These are phyloP conservation scores for Chloroceryle inda DNA, from an alignment of 2,797 vertebrate genomes.

Conservation along the genomic window DNA sequence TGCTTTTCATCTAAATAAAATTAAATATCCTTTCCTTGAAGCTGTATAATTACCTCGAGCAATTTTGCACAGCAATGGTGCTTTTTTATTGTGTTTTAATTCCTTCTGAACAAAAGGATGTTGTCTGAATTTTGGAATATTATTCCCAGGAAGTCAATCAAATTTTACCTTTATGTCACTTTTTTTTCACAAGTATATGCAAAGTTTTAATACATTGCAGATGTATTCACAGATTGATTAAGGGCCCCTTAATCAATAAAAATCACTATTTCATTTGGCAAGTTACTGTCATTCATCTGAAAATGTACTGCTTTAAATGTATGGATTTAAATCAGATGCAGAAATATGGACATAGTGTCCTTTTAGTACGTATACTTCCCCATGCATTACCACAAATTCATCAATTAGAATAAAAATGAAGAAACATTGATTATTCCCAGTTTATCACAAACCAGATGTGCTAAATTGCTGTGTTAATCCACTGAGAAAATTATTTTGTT, in stretches of 20 bases:
- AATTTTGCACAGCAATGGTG: neutral
- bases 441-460: neutral
- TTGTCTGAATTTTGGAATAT: neutral
- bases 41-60: neutral
- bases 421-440: neutral
- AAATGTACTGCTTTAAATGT: neutral
- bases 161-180: neutral
- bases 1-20: constrained; percentile 23
- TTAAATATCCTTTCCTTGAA: constrained; percentile 34
- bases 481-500: neutral
- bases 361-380: neutral
- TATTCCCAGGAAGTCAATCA: neutral
- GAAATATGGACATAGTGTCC: neutral
- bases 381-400: neutral
- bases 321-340: neutral
- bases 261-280: neutral
- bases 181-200: neutral
- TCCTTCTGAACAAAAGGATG: neutral
- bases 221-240: neutral
- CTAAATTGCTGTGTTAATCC: neutral
- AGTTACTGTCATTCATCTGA: neutral
- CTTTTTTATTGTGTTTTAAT: neutral
- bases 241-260: neutral
- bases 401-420: neutral
- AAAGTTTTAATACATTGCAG: neutral